phyloP scores from a whole-genome alignment of 2,113 vertebrate genomes.

The Numenius arquata region DNA sequence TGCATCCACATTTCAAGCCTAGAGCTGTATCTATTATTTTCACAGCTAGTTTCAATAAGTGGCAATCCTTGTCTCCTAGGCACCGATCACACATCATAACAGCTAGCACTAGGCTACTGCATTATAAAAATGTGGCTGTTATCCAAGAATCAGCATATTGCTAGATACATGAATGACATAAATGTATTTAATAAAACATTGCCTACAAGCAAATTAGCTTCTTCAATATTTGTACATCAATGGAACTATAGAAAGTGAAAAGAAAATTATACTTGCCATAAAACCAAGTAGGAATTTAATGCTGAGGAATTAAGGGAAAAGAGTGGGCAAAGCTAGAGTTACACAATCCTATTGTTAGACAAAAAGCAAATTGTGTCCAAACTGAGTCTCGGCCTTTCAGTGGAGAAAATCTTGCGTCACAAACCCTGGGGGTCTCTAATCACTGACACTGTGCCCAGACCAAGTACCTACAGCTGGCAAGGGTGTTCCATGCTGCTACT shows the following conservation, averaged over 20 bases:
- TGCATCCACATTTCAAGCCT: neutral
- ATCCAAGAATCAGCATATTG: neutral
- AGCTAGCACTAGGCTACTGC: neutral
- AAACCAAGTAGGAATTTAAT: neutral
- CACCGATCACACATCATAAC: neutral
- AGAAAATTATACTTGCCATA: neutral
- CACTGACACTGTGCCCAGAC: neutral
- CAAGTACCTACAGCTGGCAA: neutral
- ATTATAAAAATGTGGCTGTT: neutral
- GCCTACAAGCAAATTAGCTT: neutral
- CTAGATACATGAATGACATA: neutral
- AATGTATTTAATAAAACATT: neutral
- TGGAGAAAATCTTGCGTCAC: neutral
- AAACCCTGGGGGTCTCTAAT: too few relatives aligned
- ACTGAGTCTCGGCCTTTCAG: accelerated
- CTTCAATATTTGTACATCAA: neutral
- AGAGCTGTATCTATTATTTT: neutral
- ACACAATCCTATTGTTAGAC: accelerated
- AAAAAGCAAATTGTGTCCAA: neutral
- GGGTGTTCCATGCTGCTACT: neutral
- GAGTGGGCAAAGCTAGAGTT: neutral
- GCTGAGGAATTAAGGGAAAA: neutral
- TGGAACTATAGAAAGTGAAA: neutral
- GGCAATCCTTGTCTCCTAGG: neutral
- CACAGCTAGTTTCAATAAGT: neutral